Base-by-base conservation (phyloP, 2,113 vertebrate genomes). In the Setophaga petechia region DNA sequence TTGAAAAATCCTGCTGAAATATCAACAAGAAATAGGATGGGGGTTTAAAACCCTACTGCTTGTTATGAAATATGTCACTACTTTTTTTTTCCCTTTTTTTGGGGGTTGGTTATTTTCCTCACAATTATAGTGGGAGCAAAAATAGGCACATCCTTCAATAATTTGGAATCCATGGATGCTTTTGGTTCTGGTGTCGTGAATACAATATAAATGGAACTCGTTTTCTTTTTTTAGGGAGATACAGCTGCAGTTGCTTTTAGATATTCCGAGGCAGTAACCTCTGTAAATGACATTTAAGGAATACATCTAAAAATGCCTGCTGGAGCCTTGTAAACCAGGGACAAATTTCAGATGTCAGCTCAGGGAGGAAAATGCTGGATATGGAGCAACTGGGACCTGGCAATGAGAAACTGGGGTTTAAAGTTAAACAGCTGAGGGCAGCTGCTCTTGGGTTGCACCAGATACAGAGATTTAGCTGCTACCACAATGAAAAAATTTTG, bases 191-290 rank as follows among this genome's bases (percentile, higher is more conserved):
- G 52, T 61, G 21, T 78, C 27, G 44, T 91, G 93, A 73, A 91
- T 31, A 86, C 84, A 93, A 84, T 86, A 86, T 95, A 95, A 95
- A 93, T 96, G 91, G 94, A 91, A 62, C 59, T 93, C 0, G 5
- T 58, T 91, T 95, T 52, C 95, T 91, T 95, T 96, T 97, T 96
- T 95, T 95, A 90, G 94, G 82, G 93, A 80, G 43, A 95, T 95
- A 82, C 95, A 96, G 95, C 95, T 96, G 95, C 93, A 95, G 84
- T 97, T 95, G 89, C 87, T 77, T 88, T 75, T 94, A 61, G 90
- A 87, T 79, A 69, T 73, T 87, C 77, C 69, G 15, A 96, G 84
- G 84, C 82, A 51, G 58, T 79, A 94, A 95, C 90, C 92, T 95
- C 80, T 92, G 94, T 67, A 95, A 84, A 25, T 68, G 84, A 65